phyloP scores from a whole-genome alignment of 2,797 vertebrate genomes.

The Leucoraja ocellata region DNA sequence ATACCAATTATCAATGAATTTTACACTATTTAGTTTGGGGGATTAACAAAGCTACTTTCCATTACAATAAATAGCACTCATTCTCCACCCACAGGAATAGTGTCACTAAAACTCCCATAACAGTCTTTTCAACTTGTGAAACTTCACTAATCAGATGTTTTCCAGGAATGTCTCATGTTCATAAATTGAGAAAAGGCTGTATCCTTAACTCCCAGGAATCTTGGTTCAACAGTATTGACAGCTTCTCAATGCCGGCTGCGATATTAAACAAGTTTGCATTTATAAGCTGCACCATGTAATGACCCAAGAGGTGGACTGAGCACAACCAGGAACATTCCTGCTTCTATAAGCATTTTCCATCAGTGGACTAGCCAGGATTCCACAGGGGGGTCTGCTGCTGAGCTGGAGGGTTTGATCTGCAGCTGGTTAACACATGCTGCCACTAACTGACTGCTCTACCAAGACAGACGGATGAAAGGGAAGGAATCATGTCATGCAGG shows the following conservation, averaged over 20 bases:
- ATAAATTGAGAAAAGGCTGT: no score
- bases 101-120: no score
- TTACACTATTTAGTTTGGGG: no score
- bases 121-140: no score
- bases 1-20: no score
- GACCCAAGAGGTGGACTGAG: background rate
- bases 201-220: background rate
- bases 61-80: no score
- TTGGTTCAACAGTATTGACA: background rate
- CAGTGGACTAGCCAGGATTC: background rate
- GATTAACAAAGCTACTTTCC: no score
- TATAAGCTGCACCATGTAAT: background rate
- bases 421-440: conserved; percentile 12
- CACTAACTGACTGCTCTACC: background rate
- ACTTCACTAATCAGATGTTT: no score
- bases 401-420: background rate
- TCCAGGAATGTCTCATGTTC: no score
- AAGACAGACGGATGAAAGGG: background rate
- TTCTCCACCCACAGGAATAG: no score
- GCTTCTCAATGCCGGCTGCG: background rate
- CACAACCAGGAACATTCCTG: background rate
- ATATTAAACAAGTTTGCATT: background rate
- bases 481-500: background rate
- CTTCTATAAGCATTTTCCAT: background rate
- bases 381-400: background rate